phyloP scores from a whole-genome alignment of 2,797 vertebrate genomes.

The Australoheros facetus region DNA sequence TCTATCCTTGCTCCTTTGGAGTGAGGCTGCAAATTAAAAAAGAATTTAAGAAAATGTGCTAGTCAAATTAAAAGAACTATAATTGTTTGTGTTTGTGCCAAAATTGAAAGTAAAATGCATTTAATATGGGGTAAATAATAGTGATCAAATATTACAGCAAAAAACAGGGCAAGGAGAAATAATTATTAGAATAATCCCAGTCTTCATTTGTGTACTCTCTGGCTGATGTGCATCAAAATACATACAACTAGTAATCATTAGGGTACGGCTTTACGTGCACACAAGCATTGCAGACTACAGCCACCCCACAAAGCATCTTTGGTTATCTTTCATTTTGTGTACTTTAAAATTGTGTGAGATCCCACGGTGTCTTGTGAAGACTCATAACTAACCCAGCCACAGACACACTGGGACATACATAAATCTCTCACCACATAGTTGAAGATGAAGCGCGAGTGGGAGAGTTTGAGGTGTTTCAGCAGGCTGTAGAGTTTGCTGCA shows the following conservation, averaged over 20 bases:
- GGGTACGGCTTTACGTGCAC: no score
- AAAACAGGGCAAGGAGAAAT: no score
- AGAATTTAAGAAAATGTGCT: background rate
- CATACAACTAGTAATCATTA: background rate
- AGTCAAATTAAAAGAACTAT: background rate
- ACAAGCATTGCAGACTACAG: background rate
- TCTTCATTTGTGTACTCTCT: background rate
- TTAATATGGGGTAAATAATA: background rate
- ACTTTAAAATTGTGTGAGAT: background rate
- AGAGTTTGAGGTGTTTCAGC: conserved; percentile 98
- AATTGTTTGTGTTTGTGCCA: no score
- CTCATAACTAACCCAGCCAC: background rate
- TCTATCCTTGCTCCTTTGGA: conserved; percentile 99
- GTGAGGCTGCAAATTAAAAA: conserved; percentile 86
- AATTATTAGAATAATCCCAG: background rate
- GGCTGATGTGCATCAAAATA: background rate
- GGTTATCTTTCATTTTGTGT: background rate
- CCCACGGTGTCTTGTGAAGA: background rate
- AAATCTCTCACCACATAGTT: conserved; percentile 92
- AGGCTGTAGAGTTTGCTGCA: conserved; percentile 98
- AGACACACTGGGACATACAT: background rate
- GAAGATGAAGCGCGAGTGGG: conserved; percentile 98
- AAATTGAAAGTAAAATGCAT: no score
- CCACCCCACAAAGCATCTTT: accelerated
- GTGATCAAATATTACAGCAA: background rate